Conservation (phyloP, 2,888 invertebrate species). For the Latrodectus hesperus region DNA sequence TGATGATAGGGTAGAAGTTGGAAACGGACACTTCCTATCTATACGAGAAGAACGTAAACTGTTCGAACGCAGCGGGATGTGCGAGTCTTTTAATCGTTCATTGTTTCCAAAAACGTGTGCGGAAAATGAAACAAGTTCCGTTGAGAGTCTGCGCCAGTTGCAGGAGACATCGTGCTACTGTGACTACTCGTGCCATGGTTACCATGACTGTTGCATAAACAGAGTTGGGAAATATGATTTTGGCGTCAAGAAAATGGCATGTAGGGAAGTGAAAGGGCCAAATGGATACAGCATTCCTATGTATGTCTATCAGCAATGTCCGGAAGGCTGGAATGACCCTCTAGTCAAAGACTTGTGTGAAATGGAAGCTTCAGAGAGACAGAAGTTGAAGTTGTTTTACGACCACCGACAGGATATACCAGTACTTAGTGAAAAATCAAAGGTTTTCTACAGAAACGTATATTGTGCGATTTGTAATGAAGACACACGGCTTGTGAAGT, state of each 20-base stretch:
- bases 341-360: slow-evolving; percentile 49
- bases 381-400: background rate
- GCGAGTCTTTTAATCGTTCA: background rate
- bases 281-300: slow-evolving; percentile 7
- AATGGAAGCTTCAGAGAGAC: slow-evolving; percentile 13
- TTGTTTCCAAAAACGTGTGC: background rate
- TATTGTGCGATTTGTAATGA: slow-evolving; percentile 67
- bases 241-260: background rate
- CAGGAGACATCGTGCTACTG: slow-evolving; percentile 29
- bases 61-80: slow-evolving; percentile 13
- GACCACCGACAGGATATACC: slow-evolving; percentile 55
- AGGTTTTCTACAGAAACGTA: slow-evolving; percentile 56
- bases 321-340: background rate
- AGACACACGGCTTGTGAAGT: slow-evolving; percentile 16
- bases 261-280: background rate
- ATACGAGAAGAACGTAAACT: slow-evolving; percentile 4
- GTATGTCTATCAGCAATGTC: slow-evolving; percentile 50
- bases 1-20: background rate
- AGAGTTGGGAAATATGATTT: background rate
- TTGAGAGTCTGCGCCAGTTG: background rate
- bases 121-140: background rate
- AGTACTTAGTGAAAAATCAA: slow-evolving; percentile 20
- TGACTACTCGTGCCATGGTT: slow-evolving; percentile 35
- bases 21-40: background rate
- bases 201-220: slow-evolving; percentile 61